Conservation (phyloP, 53 echinoderm and acorn worm genomes). For the Holothuria scabra region DNA sequence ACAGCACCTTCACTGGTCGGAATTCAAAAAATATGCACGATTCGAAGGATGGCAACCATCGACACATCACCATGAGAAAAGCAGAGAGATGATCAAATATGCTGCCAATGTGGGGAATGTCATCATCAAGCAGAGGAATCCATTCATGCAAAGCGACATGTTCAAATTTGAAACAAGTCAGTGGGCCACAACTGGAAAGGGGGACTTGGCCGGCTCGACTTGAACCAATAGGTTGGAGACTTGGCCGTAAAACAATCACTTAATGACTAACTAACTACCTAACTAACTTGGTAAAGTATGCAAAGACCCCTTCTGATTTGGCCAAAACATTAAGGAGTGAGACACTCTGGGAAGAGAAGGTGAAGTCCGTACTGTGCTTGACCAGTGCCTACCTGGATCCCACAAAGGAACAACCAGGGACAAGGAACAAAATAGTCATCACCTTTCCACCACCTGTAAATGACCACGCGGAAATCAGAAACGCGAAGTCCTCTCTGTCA, state of each 20-base stretch:
- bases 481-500: slow-evolving; percentile 27
- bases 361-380: slow-evolving; percentile 39
- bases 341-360: not conserved
- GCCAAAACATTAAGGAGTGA: not conserved
- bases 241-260: no score
- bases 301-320: slow-evolving; percentile 2
- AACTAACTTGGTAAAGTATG: slow-evolving; percentile 41
- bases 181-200: no score
- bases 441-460: slow-evolving; percentile 33
- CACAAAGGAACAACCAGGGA: slow-evolving; percentile 35
- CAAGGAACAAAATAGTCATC: slow-evolving; percentile 17
- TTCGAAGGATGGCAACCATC: not conserved
- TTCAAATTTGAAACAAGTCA: no score
- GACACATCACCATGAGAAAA: not conserved
- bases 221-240: no score
- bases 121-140: slow-evolving; percentile 35
- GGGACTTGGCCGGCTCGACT: no score
- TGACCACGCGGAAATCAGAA: slow-evolving; percentile 46
- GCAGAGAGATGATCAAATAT: no score
- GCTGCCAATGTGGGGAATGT: slow-evolving; percentile 26
- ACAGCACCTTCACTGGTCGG: not conserved
- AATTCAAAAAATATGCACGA: slow-evolving; percentile 4
- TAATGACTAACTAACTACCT: no score
- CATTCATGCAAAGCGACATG: slow-evolving; percentile 38
- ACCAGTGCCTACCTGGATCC: slow-evolving; percentile 29